phyloP scores from a whole-genome alignment of 2,888 invertebrate species.

The Drosophila mettleri region DNA sequence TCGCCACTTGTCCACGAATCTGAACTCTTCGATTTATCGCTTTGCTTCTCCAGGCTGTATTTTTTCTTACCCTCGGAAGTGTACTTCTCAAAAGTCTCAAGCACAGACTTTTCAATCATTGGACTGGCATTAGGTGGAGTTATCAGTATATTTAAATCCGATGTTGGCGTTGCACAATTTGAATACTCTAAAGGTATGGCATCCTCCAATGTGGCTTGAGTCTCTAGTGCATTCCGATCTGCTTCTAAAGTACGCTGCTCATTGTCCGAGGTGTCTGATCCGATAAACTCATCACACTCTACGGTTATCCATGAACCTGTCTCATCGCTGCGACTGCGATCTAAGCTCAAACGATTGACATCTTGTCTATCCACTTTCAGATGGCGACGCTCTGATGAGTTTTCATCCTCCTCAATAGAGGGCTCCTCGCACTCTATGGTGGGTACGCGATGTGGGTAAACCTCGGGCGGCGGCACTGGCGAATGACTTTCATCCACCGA shows the following conservation, averaged over 20 bases:
- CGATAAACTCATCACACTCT: slow-evolving; percentile 89
- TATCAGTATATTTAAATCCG: slow-evolving; percentile 86
- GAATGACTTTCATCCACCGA: slow-evolving; percentile 88
- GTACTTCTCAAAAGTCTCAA: slow-evolving; percentile 82
- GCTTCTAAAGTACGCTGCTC: slow-evolving; percentile 83
- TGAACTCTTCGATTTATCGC: slow-evolving; percentile 89
- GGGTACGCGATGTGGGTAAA: slow-evolving; percentile 83
- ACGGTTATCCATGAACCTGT: slow-evolving; percentile 89
- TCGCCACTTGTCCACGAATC: slow-evolving; percentile 94
- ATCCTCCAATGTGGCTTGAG: slow-evolving; percentile 88
- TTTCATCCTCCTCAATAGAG: slow-evolving; percentile 84
- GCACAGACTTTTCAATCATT: slow-evolving; percentile 86
- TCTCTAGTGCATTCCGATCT: slow-evolving; percentile 85
- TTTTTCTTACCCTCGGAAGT: slow-evolving; percentile 86
- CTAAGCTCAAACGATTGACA: slow-evolving; percentile 82
- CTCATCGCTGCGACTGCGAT: slow-evolving; percentile 88
- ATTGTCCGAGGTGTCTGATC: slow-evolving; percentile 88
- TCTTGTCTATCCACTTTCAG: slow-evolving; percentile 81
- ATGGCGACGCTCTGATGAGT: slow-evolving; percentile 81
- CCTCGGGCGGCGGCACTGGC: slow-evolving; percentile 70
- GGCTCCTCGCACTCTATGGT: slow-evolving; percentile 85
- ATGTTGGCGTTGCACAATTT: slow-evolving; percentile 83
- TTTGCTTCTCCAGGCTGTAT: slow-evolving; percentile 86
- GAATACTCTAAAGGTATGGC: slow-evolving; percentile 86
- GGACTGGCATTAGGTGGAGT: slow-evolving; percentile 88